A percentile compares a stretch with the other conserved stretches of the same genome.
Evolutionary conservation across 2,113 vertebrate genomes (phyloP).

Genomic region (Cyprinus carpio): DNA sequence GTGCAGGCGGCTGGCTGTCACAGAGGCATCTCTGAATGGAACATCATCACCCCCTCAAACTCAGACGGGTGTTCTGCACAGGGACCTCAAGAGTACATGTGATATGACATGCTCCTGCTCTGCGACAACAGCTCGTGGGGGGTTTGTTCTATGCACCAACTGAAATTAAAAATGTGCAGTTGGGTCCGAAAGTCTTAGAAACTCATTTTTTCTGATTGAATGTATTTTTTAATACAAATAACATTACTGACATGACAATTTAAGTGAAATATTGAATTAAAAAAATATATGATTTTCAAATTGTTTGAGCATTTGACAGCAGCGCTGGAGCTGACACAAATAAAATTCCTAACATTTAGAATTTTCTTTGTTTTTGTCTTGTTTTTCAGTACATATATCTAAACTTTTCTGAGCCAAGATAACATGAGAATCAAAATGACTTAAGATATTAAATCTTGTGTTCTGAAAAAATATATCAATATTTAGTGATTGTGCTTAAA

Average conservation of each 20-base stretch:
- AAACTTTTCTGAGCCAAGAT: no score
- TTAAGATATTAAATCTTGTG: background rate
- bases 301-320: background rate
- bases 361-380: no score
- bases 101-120: background rate
- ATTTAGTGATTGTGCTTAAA: no score
- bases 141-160: constrained; percentile 2
- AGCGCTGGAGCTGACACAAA: no score
- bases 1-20: constrained; percentile 69
- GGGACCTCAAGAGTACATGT: background rate
- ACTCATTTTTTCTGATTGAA: background rate
- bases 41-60: constrained; percentile 44
- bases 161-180: background rate
- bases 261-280: background rate
- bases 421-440: background rate
- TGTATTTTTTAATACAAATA: background rate
- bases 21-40: constrained; percentile 59
- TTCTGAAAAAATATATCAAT: background rate
- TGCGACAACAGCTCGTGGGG: background rate
- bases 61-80: constrained; percentile 6
- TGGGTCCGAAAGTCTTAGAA: background rate
- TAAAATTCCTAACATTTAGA: no score
- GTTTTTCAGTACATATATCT: no score
- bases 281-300: background rate
- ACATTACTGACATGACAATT: background rate